These are phyloP conservation scores for Holotrichia oblita DNA, from an alignment of 1,140 invertebrate genomes.

Conservation along the genomic window DNA sequence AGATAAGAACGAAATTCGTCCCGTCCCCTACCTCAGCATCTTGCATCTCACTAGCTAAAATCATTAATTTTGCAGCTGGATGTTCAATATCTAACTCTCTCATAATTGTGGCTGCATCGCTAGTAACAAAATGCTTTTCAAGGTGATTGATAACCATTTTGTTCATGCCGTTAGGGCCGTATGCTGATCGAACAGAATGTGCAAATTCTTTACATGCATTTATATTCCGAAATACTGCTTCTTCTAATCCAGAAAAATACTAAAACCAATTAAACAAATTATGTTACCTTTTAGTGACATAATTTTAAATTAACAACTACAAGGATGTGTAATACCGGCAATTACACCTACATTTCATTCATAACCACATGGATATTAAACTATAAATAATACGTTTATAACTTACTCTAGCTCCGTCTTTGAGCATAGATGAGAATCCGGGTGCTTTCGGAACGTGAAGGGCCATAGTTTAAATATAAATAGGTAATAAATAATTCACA, in stretches of 20 bases:
- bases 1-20: slow-evolving; percentile 97
- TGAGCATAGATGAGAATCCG: slow-evolving; percentile 93
- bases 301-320: no score
- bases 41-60: slow-evolving; percentile 97
- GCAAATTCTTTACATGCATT: slow-evolving; percentile 95
- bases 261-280: slow-evolving; percentile 59
- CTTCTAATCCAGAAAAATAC: slow-evolving; percentile 96
- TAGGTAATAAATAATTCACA: background rate
- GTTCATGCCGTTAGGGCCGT: slow-evolving; percentile 99
- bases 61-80: slow-evolving; percentile 97
- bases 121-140: slow-evolving; percentile 98
- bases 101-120: slow-evolving; percentile 98
- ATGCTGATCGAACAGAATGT: slow-evolving; percentile 91
- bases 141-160: slow-evolving; percentile 99
- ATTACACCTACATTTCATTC: slow-evolving; percentile 39
- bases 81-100: slow-evolving; percentile 97
- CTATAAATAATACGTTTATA: slow-evolving; percentile 43
- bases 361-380: slow-evolving; percentile 54
- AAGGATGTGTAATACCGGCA: background rate
- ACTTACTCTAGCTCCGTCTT: slow-evolving; percentile 93
- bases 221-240: slow-evolving; percentile 97
- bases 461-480: slow-evolving; percentile 78
- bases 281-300: no score
- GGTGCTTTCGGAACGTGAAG: slow-evolving; percentile 95
- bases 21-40: slow-evolving; percentile 99